Base-by-base conservation (phyloP, 2,888 invertebrate species). In the Amphipyra berbera region DNA sequence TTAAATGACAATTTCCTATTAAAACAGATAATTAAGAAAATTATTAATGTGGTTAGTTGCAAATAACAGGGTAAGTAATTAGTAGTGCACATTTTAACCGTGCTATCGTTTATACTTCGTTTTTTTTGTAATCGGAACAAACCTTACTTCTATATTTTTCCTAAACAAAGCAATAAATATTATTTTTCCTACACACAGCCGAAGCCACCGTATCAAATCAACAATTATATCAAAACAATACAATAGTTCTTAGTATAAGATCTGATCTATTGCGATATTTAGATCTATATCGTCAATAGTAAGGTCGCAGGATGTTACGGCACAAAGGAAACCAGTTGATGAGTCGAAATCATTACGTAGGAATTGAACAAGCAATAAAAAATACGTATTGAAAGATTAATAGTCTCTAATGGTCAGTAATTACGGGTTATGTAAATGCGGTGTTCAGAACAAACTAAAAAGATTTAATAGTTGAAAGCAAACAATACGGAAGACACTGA, bases 271-370 rank as follows among this genome's bases (percentile, higher is more conserved):
- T 64, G 65, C 75, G 56, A 66, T 67, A 69, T 61, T 59, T 12
- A 73, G 81, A 79, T 82, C 55, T 45, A 50, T 74, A 80, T 85
- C 85, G 68, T 77, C 83, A 84, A 86, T 86, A 67, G 61, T 72
- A 85, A 88, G 87, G 88, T 79, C 82, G 66, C 75, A 87, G 90
- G 90, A 89, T 85, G 83, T 89, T 89, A 79, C 83, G 73, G n/a
- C 66, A 50, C 62, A 58, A 61, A 65, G 68, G 78, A 68, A 77
- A 71, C 70, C 15, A 50, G 63, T 76, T 73, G 70, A 73, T 73
- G 70, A 63, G 62, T 72, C 46, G 42, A 61, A 70, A 70, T 71
- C 61, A 44, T 70, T 70, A 70, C 46, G 53, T 44, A 68, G 53
- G 56, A 42, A 73, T 63, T 48, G 30, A 14, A 48, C 2, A 2